These are phyloP conservation scores for Sebastes vulpes DNA, from an alignment of 2,797 vertebrate species.

Conservation along the genomic window DNA sequence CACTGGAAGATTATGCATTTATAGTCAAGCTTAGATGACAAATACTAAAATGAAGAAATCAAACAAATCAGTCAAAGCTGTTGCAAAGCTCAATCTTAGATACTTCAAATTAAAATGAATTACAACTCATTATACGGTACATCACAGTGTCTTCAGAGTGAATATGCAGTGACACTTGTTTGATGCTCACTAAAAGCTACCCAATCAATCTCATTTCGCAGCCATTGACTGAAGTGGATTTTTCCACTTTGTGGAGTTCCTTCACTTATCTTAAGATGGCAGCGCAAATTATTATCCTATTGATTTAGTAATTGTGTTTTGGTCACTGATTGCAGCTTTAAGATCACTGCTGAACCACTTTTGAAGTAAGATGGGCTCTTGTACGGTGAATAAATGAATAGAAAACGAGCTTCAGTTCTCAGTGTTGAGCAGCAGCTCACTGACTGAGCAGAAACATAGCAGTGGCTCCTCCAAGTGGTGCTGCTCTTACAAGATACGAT, in stretches of 20 bases:
- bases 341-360: conserved; percentile 6
- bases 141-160: conserved; percentile 24
- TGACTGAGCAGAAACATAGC: conserved; percentile 19
- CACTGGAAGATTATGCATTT: conserved; percentile 28
- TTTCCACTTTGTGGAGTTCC: conserved; percentile 15
- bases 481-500: background rate
- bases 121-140: conserved; percentile 4
- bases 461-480: conserved; percentile 71
- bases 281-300: conserved; percentile 30
- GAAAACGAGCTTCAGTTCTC: background rate
- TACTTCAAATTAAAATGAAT: conserved; percentile 48
- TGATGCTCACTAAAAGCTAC: conserved; percentile 43
- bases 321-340: conserved; percentile 32
- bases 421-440: conserved; percentile 4
- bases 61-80: conserved; percentile 42
- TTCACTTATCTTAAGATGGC: conserved; percentile 29
- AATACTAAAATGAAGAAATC: conserved; percentile 31
- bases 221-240: conserved; percentile 32
- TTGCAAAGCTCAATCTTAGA: background rate
- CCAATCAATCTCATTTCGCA: conserved; percentile 45
- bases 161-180: conserved; percentile 33
- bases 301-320: conserved; percentile 52
- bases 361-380: conserved; percentile 3
- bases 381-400: background rate
- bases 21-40: conserved; percentile 2